Evolutionary conservation across 2,888 invertebrate genomes (phyloP).

Genomic region (Eilema griseolum): DNA sequence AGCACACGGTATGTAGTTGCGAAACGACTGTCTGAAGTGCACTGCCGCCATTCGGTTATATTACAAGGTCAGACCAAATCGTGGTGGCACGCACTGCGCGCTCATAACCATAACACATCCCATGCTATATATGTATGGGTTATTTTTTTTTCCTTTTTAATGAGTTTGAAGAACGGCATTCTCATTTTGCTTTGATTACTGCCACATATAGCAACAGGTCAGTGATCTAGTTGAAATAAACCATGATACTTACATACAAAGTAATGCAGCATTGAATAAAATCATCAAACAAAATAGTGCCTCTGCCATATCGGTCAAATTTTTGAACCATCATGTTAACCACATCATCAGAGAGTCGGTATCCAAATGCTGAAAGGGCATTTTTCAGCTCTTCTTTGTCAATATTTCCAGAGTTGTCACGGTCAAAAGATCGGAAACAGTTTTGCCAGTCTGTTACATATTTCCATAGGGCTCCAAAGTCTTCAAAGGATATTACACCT

Average conservation of each 20-base stretch:
- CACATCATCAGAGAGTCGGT: constrained; percentile 93
- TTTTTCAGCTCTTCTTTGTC: constrained; percentile 96
- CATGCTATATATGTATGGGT: no score
- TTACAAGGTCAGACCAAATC: no score
- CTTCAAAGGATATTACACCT: constrained; percentile 97
- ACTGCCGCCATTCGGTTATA: no score
- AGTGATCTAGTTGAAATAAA: not conserved
- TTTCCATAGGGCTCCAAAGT: constrained; percentile 98
- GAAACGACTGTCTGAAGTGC: no score
- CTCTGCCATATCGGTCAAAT: constrained; percentile 97
- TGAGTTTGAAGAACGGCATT: no score
- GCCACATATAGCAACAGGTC: no score
- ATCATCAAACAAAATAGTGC: constrained; percentile 98
- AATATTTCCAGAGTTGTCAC: constrained; percentile 97
- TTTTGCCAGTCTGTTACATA: constrained; percentile 99
- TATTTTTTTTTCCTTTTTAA: no score
- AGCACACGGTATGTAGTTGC: no score
- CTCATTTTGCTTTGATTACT: no score
- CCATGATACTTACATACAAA: constrained; percentile 92
- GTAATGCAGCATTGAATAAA: constrained; percentile 98
- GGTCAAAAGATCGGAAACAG: constrained; percentile 97
- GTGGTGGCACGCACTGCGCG: no score
- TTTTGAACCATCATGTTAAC: constrained; percentile 94
- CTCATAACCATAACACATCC: no score
- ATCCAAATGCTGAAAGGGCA: constrained; percentile 96